These are phyloP conservation scores for Hydropotes inermis DNA, from an alignment of 2,113 vertebrate genomes.

Conservation along the genomic window DNA sequence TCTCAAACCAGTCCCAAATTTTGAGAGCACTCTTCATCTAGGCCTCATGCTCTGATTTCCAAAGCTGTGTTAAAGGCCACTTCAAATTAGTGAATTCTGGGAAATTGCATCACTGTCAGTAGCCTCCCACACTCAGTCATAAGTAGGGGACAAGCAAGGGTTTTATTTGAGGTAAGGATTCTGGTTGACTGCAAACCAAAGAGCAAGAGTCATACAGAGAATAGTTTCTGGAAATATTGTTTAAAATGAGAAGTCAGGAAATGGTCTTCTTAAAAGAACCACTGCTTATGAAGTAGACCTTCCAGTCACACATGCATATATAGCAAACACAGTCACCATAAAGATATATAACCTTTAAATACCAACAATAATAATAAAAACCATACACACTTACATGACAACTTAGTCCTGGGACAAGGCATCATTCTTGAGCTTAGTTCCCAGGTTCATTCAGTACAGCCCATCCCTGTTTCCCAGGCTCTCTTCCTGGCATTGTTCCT, in stretches of 20 bases:
- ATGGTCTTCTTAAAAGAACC: background rate
- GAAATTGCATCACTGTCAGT: background rate
- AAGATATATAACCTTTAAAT: background rate
- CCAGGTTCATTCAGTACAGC: background rate
- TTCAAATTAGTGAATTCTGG: background rate
- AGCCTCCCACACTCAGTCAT: background rate
- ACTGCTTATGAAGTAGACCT: background rate
- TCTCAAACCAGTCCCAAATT: background rate
- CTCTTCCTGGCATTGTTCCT: background rate
- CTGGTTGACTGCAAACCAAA: background rate
- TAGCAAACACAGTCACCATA: background rate
- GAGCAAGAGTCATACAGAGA: background rate
- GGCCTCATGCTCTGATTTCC: background rate
- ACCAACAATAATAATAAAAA: background rate
- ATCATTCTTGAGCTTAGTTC: background rate
- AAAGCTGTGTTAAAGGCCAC: background rate
- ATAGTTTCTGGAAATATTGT: background rate
- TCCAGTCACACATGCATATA: background rate
- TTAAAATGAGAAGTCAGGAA: background rate
- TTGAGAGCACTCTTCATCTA: background rate
- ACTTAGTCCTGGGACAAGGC: background rate
- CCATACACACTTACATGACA: background rate
- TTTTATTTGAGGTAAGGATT: constrained; percentile 9
- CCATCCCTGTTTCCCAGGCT: background rate
- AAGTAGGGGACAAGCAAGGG: background rate